These are phyloP conservation scores for Resseliella maxima DNA, from an alignment of 2,888 invertebrate genomes.

Conservation along the genomic window DNA sequence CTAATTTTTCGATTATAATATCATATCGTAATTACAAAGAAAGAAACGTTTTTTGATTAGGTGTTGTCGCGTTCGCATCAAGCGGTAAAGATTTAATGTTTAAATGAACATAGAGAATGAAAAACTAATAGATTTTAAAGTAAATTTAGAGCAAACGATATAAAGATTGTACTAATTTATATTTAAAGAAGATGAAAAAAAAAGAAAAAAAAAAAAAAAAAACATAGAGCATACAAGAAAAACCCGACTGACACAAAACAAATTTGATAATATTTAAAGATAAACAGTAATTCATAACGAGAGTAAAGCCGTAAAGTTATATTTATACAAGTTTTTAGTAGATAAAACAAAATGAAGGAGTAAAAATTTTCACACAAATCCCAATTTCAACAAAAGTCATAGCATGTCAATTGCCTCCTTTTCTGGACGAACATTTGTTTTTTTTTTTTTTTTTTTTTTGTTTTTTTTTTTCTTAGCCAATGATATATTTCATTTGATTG, in stretches of 20 bases:
- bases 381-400: conserved; percentile 20
- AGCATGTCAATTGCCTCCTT: conserved; percentile 48
- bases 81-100: conserved; percentile 48
- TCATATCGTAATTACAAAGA: conserved; percentile 38
- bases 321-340: conserved; percentile 53
- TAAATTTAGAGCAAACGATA: conserved; percentile 51
- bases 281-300: conserved; percentile 53
- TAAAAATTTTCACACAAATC: not conserved
- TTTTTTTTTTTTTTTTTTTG: not conserved
- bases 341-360: not conserved
- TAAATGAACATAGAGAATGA: conserved; percentile 48
- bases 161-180: conserved; percentile 51
- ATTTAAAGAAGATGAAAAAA: not conserved
- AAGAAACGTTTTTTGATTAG: conserved; percentile 33
- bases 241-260: conserved; percentile 51
- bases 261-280: conserved; percentile 51
- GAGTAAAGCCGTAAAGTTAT: conserved; percentile 51
- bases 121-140: conserved; percentile 45
- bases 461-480: not conserved
- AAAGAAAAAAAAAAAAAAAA: not conserved
- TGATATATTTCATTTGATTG: not conserved
- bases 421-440: not conserved
- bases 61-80: conserved; percentile 23
- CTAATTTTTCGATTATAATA: conserved; percentile 12
- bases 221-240: conserved; percentile 46